phyloP scores from a whole-genome alignment of 1,140 invertebrate genomes.

The Heliconius himera region DNA sequence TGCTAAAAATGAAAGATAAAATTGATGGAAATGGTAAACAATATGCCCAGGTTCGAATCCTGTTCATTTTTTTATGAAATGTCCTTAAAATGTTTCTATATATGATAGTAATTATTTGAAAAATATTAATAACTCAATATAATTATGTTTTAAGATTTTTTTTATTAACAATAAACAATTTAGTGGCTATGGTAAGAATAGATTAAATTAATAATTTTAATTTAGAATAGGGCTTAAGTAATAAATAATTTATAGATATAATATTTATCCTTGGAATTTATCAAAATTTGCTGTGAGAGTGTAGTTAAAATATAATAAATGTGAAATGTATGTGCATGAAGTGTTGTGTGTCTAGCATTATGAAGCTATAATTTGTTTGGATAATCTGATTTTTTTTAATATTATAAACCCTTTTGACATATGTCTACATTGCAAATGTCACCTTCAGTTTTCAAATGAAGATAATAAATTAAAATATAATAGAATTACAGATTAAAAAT shows the following conservation, averaged over 20 bases:
- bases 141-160: background rate
- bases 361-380: background rate
- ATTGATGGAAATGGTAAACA: too few relatives aligned
- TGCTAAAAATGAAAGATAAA: too few relatives aligned
- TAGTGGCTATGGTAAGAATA: background rate
- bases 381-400: too few relatives aligned
- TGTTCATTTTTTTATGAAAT: background rate
- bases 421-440: background rate
- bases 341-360: slow-evolving; percentile 27
- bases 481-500: background rate
- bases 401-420: background rate
- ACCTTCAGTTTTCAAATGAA: background rate
- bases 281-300: background rate
- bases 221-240: background rate
- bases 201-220: too few relatives aligned
- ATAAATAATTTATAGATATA: background rate
- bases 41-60: too few relatives aligned
- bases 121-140: background rate
- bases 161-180: too few relatives aligned
- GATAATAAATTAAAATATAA: background rate
- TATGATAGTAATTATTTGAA: background rate
- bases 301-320: slow-evolving; percentile 5
- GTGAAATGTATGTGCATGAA: slow-evolving; percentile 23
- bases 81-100: background rate
- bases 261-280: background rate